Evolutionary conservation across 2,797 vertebrate species (phyloP).

Genomic region (Chloroceryle inda): DNA sequence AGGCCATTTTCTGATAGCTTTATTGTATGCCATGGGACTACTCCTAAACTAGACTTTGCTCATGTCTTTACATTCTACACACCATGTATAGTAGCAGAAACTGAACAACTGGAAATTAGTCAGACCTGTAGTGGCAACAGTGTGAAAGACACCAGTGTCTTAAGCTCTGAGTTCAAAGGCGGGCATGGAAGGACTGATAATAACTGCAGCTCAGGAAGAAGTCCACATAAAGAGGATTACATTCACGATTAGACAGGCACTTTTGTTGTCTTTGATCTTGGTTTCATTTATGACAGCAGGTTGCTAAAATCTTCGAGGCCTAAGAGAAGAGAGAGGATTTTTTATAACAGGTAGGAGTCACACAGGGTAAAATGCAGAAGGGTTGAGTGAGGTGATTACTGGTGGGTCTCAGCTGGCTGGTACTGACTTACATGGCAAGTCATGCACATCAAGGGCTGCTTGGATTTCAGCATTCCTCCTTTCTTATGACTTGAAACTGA

Average conservation of each 20-base stretch:
- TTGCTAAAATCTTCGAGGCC: background rate
- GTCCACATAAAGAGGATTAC: background rate
- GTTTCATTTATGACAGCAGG: background rate
- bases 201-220: background rate
- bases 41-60: background rate
- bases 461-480: background rate
- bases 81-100: background rate
- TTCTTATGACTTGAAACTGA: background rate
- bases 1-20: background rate
- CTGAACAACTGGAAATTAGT: background rate
- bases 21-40: background rate
- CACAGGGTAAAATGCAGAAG: background rate
- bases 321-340: background rate
- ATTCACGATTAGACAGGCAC: constrained; percentile 5
- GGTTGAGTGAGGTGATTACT: background rate
- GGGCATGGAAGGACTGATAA: background rate
- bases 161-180: background rate
- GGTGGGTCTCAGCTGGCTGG: background rate
- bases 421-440: rapidly evolving
- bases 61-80: background rate
- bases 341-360: background rate
- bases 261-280: constrained; percentile 52
- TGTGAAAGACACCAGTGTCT: background rate
- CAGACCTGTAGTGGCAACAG: background rate
- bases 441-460: background rate